Percentiles rank a stretch among this genome's conserved stretches.
phyloP scores from a whole-genome alignment of 2,113 vertebrate genomes.

The Proterorhinus semilunaris region DNA sequence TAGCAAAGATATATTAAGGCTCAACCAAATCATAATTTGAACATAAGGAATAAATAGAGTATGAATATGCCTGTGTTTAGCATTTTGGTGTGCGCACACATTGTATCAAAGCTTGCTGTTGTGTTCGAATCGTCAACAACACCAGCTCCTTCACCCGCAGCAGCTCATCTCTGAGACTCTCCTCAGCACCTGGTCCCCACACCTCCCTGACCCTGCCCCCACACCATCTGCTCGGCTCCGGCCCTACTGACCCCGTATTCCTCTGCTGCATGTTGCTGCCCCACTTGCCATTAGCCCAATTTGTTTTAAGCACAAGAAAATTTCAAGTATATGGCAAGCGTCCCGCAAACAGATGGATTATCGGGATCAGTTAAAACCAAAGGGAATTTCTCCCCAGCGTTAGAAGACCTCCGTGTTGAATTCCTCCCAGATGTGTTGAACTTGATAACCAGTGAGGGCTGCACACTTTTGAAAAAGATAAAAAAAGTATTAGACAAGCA shows the following conservation, averaged over 20 bases:
- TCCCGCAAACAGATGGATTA: conserved; percentile 42
- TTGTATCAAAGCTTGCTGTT: not conserved
- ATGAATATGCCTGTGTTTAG: not conserved
- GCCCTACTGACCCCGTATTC: conserved; percentile 44
- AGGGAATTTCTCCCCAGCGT: conserved; percentile 35
- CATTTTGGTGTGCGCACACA: conserved; percentile 4
- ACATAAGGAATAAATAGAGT: too few species aligned
- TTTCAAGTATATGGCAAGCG: conserved; percentile 47
- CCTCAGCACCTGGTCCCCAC: conserved; percentile 41
- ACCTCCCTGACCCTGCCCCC: conserved; percentile 45
- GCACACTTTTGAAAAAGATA: too few species aligned
- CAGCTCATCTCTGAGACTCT: conserved; percentile 48
- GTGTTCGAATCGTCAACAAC: conserved; percentile 13
- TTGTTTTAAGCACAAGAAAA: conserved; percentile 39
- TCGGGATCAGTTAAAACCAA: conserved; percentile 36
- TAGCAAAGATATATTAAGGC: too few species aligned
- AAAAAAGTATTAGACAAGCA: too few species aligned
- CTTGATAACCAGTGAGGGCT: too few species aligned
- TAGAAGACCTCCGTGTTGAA: conserved; percentile 34
- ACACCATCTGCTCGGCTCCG: conserved; percentile 51
- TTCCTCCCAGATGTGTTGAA: too few species aligned
- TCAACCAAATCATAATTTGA: too few species aligned
- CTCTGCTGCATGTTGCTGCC: conserved; percentile 17
- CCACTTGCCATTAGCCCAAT: conserved; percentile 43
- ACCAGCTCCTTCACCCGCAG: conserved; percentile 41